Evolutionary conservation across 2,888 invertebrate species (phyloP), one percentile per base, ranked within the genome.

Genomic region (Apotomis turbidana): DNA sequence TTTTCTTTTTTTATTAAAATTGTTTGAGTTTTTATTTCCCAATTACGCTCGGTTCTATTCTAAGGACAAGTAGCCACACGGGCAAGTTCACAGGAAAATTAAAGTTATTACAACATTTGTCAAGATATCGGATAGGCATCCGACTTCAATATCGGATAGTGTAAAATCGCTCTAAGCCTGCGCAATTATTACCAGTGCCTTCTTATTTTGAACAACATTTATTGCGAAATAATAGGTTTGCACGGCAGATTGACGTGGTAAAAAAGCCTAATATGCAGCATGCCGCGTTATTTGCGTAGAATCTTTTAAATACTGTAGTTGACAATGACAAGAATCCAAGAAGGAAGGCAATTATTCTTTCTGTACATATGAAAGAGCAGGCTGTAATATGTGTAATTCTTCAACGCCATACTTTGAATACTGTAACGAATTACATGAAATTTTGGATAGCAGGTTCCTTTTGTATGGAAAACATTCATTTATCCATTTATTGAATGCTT

Each of bases 191-290:
- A 68, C 51, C 58, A 54, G 60, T 15, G 55, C 51, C 57, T 44
- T 68, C 67, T 68, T 68, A 63, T 72, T 72, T 68, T 62, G 36
- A 68, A 62, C 60, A 57, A 57, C 62, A 68, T 72, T 71, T 72
- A 72, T 62, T 72, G 68, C 63, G 59, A 68, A 72, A 72, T 72
- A 72, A 72, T 68, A 72, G 54, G 68, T 63, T 72, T 62, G 67
- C 27, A 61, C 60, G 44, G 15, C 54, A 38, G 63, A 52, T 63
- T 72, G 68, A 68, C 63, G 59, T 46, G 13, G 68, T 62, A 72
- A 72, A 72, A 72, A 72, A 68, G 27, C 54, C 36, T 44, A 54
- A 67, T 49, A 38, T 61, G 55, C 41, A 46, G 8, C 46, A 36
- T 55, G 15, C 62, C 46, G 72, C 68, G 38, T 62, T 57, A 46